Conservation (phyloP, 1,140 invertebrate genomes). For the Protaetia brevitarsis region DNA sequence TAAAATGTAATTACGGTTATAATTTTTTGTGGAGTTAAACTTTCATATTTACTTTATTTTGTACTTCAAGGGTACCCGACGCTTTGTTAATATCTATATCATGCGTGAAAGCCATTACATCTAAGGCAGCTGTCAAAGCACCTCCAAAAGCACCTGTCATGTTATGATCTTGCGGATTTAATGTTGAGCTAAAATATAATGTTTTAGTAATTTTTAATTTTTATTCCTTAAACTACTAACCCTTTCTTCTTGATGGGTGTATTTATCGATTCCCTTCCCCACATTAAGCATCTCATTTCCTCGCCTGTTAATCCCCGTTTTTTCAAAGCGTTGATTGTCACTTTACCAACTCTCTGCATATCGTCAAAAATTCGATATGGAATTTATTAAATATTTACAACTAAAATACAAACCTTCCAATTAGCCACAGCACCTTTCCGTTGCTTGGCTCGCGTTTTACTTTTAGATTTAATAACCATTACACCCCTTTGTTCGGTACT, state of each 20-base stretch:
- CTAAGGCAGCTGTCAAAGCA: constrained; percentile 71
- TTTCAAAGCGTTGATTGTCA: constrained; percentile 77
- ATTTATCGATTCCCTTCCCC: constrained; percentile 82
- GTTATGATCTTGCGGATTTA: constrained; percentile 44
- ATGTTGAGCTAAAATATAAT: constrained; percentile 29
- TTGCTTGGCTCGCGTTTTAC: constrained; percentile 93
- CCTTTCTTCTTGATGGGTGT: constrained; percentile 68
- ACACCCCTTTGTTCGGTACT: constrained; percentile 84
- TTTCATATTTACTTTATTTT: neutral
- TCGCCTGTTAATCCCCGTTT: constrained; percentile 83
- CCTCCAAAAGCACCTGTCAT: constrained; percentile 57
- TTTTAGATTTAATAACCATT: constrained; percentile 97
- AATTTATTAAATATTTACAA: neutral
- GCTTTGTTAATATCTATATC: constrained; percentile 53
- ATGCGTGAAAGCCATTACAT: constrained; percentile 76
- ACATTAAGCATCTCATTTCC: constrained; percentile 80
- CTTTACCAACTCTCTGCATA: constrained; percentile 77
- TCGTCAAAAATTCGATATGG: neutral
- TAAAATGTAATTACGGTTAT: neutral
- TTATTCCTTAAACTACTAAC: constrained; percentile 26
- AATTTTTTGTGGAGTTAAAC: neutral
- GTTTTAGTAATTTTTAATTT: neutral
- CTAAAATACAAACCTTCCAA: constrained; percentile 78
- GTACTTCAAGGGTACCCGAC: neutral
- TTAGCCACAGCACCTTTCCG: constrained; percentile 93